Evolutionary conservation across 2,888 invertebrate species (phyloP), one percentile per base, ranked within the genome.

Genomic region (Eremobia ochroleuca): DNA sequence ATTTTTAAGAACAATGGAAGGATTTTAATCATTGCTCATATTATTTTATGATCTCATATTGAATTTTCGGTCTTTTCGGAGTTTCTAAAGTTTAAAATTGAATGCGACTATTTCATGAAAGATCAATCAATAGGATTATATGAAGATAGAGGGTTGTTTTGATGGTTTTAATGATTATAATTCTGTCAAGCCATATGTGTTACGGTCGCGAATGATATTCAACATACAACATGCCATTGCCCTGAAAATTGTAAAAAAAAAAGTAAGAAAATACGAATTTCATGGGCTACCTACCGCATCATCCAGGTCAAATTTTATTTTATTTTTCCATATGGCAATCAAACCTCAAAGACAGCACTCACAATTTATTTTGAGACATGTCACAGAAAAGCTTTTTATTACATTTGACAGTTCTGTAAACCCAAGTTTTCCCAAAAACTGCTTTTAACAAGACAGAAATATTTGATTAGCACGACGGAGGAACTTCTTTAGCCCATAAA

Each of bases 1-100:
- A 80, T 66, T 73, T 69, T 46, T 25, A 78, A 83, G 78, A 66
- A 78, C 74, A 72, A 78, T 62, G 43, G 25, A 34, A 59, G 46
- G 31, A 40, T 74, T 79, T 81, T 73, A 68, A 70, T 73, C 73
- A 77, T 81, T 69, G 25, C 25, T 59, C 13, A 58, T 79, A 34
- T 62, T 72, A n/a, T n/a, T n/a, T n/a, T 49, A 61, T 18, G 34
- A 62, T 59, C 31, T 59, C 31, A 15, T 59, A 79, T 79, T 61
- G 15, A 25, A 65, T 58, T 71, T 67, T 73, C 18, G 46, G n/a
- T 25, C 0, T 65, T 28, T 46, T 61, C 28, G 1, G 34, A 49
- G n/a, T 31, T 70, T 13, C 31, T n/a, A n/a, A 49, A 58, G 70
- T 58, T 58, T 34, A 8, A 74, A 65, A 52, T 37, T 4, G 4